A percentile compares a stretch with the other conserved stretches of the same genome.
Conservation (phyloP, 1,140 invertebrate genomes). For the Protaetia brevitarsis region DNA sequence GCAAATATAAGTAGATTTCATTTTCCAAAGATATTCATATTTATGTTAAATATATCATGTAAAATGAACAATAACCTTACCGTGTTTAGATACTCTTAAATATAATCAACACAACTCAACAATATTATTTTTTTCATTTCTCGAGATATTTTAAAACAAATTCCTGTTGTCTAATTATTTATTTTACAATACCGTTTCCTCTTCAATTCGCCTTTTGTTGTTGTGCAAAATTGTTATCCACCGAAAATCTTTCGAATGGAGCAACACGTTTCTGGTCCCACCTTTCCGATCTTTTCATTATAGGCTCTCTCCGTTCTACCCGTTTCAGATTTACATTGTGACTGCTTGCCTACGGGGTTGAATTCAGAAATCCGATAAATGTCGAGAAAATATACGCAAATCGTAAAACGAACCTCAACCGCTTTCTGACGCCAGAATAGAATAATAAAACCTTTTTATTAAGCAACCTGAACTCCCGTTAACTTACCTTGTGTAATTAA, state of each 20-base stretch:
- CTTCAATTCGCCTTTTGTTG: too few relatives aligned
- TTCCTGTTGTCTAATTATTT: too few relatives aligned
- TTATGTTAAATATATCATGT: too few relatives aligned
- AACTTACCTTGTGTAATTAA: neutral
- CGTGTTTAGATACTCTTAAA: too few relatives aligned
- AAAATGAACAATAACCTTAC: too few relatives aligned
- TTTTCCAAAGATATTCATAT: too few relatives aligned
- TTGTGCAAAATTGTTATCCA: too few relatives aligned
- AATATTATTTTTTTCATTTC: too few relatives aligned
- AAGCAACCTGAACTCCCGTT: neutral
- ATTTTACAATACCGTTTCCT: too few relatives aligned
- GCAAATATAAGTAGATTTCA: too few relatives aligned
- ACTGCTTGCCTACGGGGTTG: neutral
- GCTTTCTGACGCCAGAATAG: neutral
- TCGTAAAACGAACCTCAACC: neutral
- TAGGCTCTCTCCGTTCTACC: neutral
- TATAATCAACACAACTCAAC: too few relatives aligned
- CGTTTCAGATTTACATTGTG: conserved; percentile 1
- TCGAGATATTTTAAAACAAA: too few relatives aligned
- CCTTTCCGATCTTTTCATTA: neutral
- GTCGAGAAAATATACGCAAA: neutral
- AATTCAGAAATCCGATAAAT: conserved; percentile 11
- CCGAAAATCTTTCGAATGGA: neutral
- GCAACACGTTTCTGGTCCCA: neutral
- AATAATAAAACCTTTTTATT: conserved; percentile 6